These are phyloP conservation scores for Syngnathus floridae DNA, from an alignment of 2,113 vertebrate genomes.

Conservation along the genomic window DNA sequence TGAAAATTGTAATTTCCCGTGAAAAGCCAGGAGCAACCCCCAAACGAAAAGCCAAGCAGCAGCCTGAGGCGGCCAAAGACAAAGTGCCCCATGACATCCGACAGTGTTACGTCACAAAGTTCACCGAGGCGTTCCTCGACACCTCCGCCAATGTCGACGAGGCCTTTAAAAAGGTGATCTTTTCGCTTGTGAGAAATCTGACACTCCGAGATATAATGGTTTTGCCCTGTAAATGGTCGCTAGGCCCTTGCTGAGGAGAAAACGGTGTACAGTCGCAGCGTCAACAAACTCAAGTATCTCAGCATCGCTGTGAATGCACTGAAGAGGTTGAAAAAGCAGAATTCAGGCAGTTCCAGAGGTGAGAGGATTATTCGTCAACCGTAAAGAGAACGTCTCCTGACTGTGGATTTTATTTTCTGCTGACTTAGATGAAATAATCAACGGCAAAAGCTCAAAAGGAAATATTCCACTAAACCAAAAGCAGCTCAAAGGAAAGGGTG, in stretches of 20 bases:
- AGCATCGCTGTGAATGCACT: slow-evolving; percentile 76
- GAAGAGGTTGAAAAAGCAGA: slow-evolving; percentile 74
- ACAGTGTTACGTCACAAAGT: slow-evolving; percentile 69
- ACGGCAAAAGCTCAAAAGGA: slow-evolving; percentile 53
- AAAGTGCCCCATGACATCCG: slow-evolving; percentile 75
- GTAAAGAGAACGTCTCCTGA: neutral
- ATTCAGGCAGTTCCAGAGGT: slow-evolving; percentile 57
- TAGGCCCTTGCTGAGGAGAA: slow-evolving; percentile 79
- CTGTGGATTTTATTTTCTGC: neutral
- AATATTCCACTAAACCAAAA: slow-evolving; percentile 54
- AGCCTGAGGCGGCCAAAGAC: slow-evolving; percentile 35
- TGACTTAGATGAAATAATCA: slow-evolving; percentile 47
- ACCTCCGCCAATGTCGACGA: slow-evolving; percentile 66
- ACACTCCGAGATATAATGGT: neutral
- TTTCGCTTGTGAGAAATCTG: neutral
- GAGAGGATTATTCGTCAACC: neutral
- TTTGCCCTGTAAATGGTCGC: neutral
- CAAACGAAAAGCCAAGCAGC: slow-evolving; percentile 50
- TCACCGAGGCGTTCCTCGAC: slow-evolving; percentile 75
- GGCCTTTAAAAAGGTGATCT: slow-evolving; percentile 76
- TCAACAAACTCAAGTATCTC: slow-evolving; percentile 76
- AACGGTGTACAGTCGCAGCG: slow-evolving; percentile 69
- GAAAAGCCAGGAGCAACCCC: slow-evolving; percentile 38
- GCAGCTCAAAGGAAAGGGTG: slow-evolving; percentile 51
- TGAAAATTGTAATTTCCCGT: neutral